phyloP scores from a whole-genome alignment of 2,888 invertebrate species.

The Scaptomyza reducta region DNA sequence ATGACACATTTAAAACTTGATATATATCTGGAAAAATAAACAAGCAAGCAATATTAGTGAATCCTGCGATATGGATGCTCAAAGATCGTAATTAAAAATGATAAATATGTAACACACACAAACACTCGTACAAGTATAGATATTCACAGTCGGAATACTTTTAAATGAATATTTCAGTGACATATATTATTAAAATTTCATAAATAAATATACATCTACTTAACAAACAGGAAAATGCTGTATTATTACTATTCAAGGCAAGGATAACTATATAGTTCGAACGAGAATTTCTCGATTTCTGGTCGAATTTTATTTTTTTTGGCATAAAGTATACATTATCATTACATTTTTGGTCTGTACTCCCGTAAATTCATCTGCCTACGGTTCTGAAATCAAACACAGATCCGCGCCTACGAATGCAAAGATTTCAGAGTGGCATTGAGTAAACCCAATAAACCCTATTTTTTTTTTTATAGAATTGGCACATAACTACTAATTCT shows the following conservation, averaged over 20 bases:
- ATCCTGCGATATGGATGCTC: conserved; percentile 43
- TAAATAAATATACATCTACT: conserved; percentile 70
- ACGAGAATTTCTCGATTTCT: too few relatives aligned
- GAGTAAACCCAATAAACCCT: too few relatives aligned
- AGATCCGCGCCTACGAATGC: too few relatives aligned
- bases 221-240: conserved; percentile 26
- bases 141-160: conserved; percentile 29
- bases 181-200: conserved; percentile 68
- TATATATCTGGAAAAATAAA: neutral
- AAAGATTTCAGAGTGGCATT: too few relatives aligned
- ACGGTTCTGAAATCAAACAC: too few relatives aligned
- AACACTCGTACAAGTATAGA: conserved; percentile 24
- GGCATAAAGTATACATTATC: too few relatives aligned
- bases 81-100: conserved; percentile 29
- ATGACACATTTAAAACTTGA: conserved; percentile 1
- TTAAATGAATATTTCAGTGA: conserved; percentile 27
- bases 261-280: neutral
- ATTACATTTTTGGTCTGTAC: too few relatives aligned
- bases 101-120: neutral
- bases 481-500: too few relatives aligned
- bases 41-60: conserved; percentile 44
- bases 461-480: too few relatives aligned
- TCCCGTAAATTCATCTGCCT: too few relatives aligned
- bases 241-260: neutral
- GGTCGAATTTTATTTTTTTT: too few relatives aligned